Conservation (phyloP, 2,797 vertebrate genomes). For the Scolopax rusticola region DNA sequence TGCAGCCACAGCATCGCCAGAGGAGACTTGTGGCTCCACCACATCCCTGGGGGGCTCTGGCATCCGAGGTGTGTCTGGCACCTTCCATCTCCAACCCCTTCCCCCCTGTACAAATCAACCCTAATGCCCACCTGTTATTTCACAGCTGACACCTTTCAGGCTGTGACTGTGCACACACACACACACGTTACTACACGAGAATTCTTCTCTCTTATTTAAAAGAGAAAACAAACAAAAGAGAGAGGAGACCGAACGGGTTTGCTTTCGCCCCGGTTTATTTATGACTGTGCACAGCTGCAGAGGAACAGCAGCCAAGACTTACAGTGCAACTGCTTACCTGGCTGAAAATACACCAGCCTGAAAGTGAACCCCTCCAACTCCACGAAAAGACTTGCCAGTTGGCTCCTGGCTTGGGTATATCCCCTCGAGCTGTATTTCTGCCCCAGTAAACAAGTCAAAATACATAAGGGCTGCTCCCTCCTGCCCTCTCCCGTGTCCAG, state of each 20-base stretch:
- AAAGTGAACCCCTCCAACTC: background rate
- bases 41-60: background rate
- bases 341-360: accelerated
- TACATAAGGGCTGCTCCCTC: background rate
- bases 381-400: background rate
- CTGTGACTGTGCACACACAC: accelerated
- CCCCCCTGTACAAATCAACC: no score
- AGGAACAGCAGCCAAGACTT: background rate
- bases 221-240: background rate
- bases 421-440: background rate
- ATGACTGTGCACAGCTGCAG: background rate
- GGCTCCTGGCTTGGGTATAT: background rate
- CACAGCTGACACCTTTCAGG: background rate
- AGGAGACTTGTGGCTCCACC: background rate
- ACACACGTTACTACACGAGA: background rate
- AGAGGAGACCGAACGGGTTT: background rate
- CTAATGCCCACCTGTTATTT: background rate
- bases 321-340: background rate
- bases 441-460: background rate
- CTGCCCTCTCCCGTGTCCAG: background rate
- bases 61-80: background rate
- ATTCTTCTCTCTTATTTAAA: background rate
- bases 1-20: background rate
- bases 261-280: slow-evolving; percentile 32
- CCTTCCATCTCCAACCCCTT: background rate